These are phyloP conservation scores for Lysandra bellargus DNA, from an alignment of 2,888 invertebrate genomes.

Conservation along the genomic window DNA sequence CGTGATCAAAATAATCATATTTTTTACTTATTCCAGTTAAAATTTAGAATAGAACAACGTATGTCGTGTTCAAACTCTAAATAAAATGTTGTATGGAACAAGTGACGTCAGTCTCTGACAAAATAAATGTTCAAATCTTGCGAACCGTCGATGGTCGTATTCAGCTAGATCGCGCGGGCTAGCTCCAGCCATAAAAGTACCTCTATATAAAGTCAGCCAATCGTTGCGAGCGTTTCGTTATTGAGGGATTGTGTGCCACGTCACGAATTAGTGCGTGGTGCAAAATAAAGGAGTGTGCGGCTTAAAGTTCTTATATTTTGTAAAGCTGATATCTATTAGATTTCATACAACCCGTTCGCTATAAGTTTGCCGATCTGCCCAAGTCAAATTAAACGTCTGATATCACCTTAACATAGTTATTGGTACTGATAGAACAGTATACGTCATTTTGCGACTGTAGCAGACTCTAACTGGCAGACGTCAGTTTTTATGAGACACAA, in stretches of 20 bases:
- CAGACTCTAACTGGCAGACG: too few species aligned
- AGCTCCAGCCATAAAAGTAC: constrained; percentile 55
- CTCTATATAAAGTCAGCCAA: constrained; percentile 49
- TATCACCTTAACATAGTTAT: too few species aligned
- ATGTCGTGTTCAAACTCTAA: background rate
- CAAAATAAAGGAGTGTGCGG: constrained; percentile 42
- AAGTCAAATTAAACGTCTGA: too few species aligned
- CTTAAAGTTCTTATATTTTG: background rate
- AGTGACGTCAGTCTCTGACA: background rate
- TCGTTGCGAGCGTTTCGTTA: constrained; percentile 61
- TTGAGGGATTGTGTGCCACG: constrained; percentile 74
- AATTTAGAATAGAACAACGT: background rate
- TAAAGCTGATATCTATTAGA: background rate
- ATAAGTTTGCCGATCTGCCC: too few species aligned
- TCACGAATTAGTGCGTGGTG: constrained; percentile 51
- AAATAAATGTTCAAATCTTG: constrained; percentile 29
- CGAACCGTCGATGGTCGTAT: constrained; percentile 39
- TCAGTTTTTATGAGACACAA: too few species aligned
- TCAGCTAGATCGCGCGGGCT: constrained; percentile 50
- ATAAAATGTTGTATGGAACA: background rate
- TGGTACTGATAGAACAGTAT: too few species aligned
- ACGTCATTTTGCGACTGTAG: too few species aligned
- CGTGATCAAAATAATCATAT: too few species aligned
- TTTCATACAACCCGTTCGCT: too few species aligned
- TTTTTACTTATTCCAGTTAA: background rate